These are phyloP conservation scores for Megaleporinus macrocephalus DNA, from an alignment of 2,113 vertebrate species.

Conservation along the genomic window DNA sequence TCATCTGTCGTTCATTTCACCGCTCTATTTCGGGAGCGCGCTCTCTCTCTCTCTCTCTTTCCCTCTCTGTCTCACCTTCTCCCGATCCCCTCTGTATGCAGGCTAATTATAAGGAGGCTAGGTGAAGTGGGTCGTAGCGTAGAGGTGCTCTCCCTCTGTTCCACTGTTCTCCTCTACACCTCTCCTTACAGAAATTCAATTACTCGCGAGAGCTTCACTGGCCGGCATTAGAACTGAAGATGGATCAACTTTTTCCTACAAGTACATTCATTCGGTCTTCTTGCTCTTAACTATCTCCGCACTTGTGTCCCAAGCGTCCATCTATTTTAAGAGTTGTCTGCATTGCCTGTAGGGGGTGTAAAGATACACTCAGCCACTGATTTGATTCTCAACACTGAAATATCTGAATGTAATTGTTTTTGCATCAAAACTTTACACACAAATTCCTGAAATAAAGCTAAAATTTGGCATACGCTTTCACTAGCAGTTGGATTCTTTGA, in stretches of 20 bases:
- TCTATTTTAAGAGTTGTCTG: background rate
- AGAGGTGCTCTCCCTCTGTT: slow-evolving; percentile 15
- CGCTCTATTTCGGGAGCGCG: slow-evolving; percentile 30
- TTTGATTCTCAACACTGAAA: too few relatives aligned
- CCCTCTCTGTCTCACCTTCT: background rate
- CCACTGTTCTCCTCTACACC: background rate
- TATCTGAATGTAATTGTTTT: too few relatives aligned
- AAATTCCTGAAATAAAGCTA: too few relatives aligned
- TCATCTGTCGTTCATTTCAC: slow-evolving; percentile 38
- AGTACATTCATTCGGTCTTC: background rate
- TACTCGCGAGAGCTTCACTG: slow-evolving; percentile 32
- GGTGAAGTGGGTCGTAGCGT: slow-evolving; percentile 24
- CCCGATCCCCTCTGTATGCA: background rate
- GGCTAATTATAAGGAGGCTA: slow-evolving; percentile 26
- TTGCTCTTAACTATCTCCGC: background rate
- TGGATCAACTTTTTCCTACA: background rate
- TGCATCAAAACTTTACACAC: too few relatives aligned
- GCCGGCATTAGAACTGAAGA: background rate
- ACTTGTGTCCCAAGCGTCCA: background rate
- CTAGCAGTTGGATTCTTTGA: too few relatives aligned
- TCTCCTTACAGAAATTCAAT: slow-evolving; percentile 35
- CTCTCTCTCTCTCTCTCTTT: too few relatives aligned
- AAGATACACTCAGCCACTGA: too few relatives aligned
- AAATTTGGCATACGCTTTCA: too few relatives aligned
- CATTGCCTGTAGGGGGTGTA: background rate